Base-by-base conservation (phyloP, 2,113 vertebrate genomes). In the Ictalurus furcatus region DNA sequence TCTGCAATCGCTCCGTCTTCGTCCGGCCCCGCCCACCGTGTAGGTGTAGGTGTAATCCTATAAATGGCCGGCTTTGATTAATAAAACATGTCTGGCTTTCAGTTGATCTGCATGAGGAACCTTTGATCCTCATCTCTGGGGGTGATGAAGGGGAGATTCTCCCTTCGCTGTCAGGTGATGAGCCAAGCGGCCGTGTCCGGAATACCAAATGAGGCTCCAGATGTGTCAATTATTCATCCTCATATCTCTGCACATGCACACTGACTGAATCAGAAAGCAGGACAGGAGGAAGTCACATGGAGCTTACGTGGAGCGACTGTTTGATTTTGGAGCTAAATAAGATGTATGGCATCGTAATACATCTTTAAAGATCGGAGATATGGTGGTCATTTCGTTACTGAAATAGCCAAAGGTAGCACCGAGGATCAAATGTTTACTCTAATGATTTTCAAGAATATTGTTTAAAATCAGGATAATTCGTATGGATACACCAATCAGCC, bases 91-190 rank as follows among this genome's bases (percentile, higher is more conserved):
- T 76, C 87, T 67, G 85, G 86, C n/a, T 91, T 90, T 80, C 61
- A 71, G 82, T 90, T 91, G 84, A 93, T 94, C 89, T 94, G 87
- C 85, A 76, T 58, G 58, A 73, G 71, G 80, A 89, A 89, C 87
- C 89, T 94, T 92, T 94, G 91, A 94, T 94, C 92, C 85, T 23
- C 61, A 82, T 92, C 91, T 88, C 88, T 91, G 63, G 87, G 80
- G 85, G 84, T 88, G 88, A 89, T 88, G 80, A 85, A 84, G 88
- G 88, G 44, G 86, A 92, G 78, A 86, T 59, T 86, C 59, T 81
- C 44, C 63, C 4, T 19, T 88, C 74, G 34, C 88, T 89, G 67
- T 48, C 40, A 78, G 82, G 76, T 73, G 88, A 90, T 86, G 89
- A 91, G 90, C 25, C 74, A 61, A 58, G 30, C 30, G 79, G 84